Base-by-base conservation (phyloP, 2,113 vertebrate genomes). In the Paedocypris sp. region DNA sequence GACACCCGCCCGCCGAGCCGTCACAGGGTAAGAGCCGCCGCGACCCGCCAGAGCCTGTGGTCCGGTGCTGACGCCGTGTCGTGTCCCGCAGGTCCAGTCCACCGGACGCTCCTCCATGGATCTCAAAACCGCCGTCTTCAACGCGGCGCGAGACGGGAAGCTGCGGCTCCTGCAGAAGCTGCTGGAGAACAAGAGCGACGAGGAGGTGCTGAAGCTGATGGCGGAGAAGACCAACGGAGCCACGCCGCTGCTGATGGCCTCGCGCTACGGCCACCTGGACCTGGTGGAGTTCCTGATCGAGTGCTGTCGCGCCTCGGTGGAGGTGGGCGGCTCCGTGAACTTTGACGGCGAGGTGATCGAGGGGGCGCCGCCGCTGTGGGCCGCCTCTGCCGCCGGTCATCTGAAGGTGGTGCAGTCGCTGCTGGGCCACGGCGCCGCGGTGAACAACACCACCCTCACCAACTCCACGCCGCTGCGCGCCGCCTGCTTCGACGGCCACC, bases 291-390 rank as follows among this genome's bases (percentile, higher is more conserved):
- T 94, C 62, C 82, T 99, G 29, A 71, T 99, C 43, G 93, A 99
- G 77, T 91, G 91, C 49, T 98, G 95, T 73, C 83, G 88, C 13
- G 95, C 93, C 0, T 85, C 88, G 0, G 93, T 99, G 2, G 94
- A 98, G 72, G 73, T 91, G 11, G 95, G 95, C 0, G 94, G 95
- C 1, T 97, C 94, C 0, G 95, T 98, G 13, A 97, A 91, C 76
- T 99, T 99, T 69, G 95, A 99, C 51, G 95, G 95, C 0, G 95
- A 99, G 70, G 93, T 92, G 22, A 99, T 99, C 19, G 95, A 99
- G 69, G 95, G 95, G 2, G 95, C 94, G 0, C 95, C 94, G 0
- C 95, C 95, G 0, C 63, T 99, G 1, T 99, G 95, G 95, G 95
- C 94, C 0, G 94, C 94, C 0, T 96, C 94, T 0, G 95, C 95